phyloP scores from a whole-genome alignment of 2,888 invertebrate species.

The Acleris sparsana region DNA sequence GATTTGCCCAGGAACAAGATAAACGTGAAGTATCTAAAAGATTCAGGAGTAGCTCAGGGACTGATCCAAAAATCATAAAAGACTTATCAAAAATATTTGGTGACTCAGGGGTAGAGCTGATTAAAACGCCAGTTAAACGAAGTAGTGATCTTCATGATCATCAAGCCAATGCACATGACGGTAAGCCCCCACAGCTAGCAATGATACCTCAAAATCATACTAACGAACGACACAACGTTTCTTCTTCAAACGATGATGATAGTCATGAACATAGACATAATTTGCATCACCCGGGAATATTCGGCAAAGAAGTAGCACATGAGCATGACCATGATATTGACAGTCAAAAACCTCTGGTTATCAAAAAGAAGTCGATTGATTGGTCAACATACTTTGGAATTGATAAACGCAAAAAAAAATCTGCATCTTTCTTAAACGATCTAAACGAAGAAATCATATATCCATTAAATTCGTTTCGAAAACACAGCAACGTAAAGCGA shows the following conservation, averaged over 20 bases:
- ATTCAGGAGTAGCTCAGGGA: constrained; percentile 78
- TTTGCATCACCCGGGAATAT: constrained; percentile 38
- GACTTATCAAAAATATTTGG: constrained; percentile 88
- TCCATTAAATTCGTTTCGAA: constrained; percentile 63
- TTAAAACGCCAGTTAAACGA: constrained; percentile 83
- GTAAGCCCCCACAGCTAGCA: constrained; percentile 67
- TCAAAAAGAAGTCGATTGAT: constrained; percentile 92
- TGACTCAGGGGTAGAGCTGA: constrained; percentile 62
- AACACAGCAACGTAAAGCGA: constrained; percentile 68
- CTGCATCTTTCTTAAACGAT: constrained; percentile 62
- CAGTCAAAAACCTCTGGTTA: constrained; percentile 73
- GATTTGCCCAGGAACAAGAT: constrained; percentile 60
- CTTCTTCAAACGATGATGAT: constrained; percentile 53
- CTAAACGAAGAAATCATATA: constrained; percentile 74
- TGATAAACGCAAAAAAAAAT: constrained; percentile 89
- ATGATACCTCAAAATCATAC: constrained; percentile 58
- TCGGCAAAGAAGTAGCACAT: constrained; percentile 38
- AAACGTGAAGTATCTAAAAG: constrained; percentile 62
- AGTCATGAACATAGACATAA: constrained; percentile 56
- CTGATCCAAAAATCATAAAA: constrained; percentile 87
- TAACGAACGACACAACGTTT: constrained; percentile 50
- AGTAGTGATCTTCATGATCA: constrained; percentile 59
- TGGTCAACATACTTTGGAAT: constrained; percentile 95
- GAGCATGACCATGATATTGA: constrained; percentile 43
- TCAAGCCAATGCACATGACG: constrained; percentile 62